Evolutionary conservation across 2,888 invertebrate species (phyloP).

Genomic region (Ophioninae sp.): DNA sequence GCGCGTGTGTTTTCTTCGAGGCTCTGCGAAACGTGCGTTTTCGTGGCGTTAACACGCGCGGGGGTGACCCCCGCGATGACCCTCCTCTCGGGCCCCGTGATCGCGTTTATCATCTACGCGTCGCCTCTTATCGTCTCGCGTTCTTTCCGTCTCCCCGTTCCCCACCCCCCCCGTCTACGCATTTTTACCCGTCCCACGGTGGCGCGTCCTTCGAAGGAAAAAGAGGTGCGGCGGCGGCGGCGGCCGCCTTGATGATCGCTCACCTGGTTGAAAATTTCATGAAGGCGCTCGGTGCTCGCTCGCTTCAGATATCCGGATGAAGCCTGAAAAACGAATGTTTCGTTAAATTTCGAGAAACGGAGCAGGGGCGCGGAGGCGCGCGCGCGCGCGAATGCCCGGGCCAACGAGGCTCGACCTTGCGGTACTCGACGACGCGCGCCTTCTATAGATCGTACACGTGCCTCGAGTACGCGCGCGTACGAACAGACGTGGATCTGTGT

Average conservation of each 20-base stretch:
- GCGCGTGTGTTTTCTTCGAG: neutral
- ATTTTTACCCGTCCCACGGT: neutral
- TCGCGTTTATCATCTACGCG: conserved; percentile 8
- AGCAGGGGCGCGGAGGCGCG: neutral
- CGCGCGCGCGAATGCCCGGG: conserved; percentile 13
- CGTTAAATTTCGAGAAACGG: neutral
- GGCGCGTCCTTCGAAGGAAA: neutral
- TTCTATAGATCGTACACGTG: neutral
- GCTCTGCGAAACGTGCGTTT: neutral
- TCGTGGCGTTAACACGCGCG: neutral
- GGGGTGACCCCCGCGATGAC: neutral
- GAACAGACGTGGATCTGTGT: conserved; percentile 27
- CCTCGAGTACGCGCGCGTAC: neutral
- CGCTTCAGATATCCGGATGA: conserved; percentile 91
- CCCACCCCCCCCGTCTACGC: neutral
- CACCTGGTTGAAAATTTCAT: conserved; percentile 92
- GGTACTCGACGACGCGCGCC: neutral
- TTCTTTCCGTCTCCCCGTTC: neutral
- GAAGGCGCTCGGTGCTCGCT: conserved; percentile 92
- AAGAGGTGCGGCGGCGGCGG: neutral
- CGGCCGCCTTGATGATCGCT: conserved; percentile 43
- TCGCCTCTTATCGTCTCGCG: neutral
- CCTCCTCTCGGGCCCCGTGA: neutral
- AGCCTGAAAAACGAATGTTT: conserved; percentile 84
- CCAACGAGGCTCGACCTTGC: conserved; percentile 32